A percentile compares a stretch with the other conserved stretches of the same genome.
Conservation (phyloP, 2,797 vertebrate species). For the Eutrigla gurnardus region DNA sequence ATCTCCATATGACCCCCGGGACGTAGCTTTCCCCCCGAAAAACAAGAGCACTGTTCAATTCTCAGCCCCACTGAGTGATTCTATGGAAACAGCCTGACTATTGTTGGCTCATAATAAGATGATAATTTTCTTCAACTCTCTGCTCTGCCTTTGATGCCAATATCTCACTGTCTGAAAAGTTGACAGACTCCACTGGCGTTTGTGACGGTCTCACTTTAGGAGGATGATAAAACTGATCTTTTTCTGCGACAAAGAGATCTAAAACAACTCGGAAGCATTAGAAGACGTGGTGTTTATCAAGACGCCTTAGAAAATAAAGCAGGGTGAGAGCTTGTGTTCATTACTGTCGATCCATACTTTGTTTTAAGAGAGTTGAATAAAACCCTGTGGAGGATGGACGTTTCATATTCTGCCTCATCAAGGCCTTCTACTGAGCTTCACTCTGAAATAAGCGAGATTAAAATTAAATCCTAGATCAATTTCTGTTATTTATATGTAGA, state of each 20-base stretch:
- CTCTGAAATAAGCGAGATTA: slow-evolving; percentile 79
- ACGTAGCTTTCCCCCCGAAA: slow-evolving; percentile 53
- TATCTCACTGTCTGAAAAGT: slow-evolving; percentile 56
- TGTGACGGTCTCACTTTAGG: slow-evolving; percentile 50
- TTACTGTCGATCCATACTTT: slow-evolving; percentile 50
- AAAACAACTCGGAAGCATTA: slow-evolving; percentile 32
- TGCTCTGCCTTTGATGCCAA: slow-evolving; percentile 62
- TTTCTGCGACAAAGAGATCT: slow-evolving; percentile 50
- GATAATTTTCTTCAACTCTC: slow-evolving; percentile 67
- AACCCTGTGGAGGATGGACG: slow-evolving; percentile 52
- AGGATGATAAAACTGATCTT: slow-evolving; percentile 51
- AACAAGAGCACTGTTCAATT: slow-evolving; percentile 65
- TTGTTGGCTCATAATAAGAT: slow-evolving; percentile 69
- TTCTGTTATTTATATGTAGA: slow-evolving; percentile 71
- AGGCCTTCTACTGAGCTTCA: slow-evolving; percentile 65
- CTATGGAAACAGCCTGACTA: slow-evolving; percentile 64
- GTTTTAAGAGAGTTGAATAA: slow-evolving; percentile 58
- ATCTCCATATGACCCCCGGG: slow-evolving; percentile 76
- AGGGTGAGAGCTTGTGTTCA: slow-evolving; percentile 54
- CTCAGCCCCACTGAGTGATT: slow-evolving; percentile 62
- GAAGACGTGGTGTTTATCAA: slow-evolving; percentile 17
- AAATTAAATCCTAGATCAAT: slow-evolving; percentile 82
- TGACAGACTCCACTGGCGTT: slow-evolving; percentile 31
- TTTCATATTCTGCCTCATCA: slow-evolving; percentile 66
- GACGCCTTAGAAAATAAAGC: slow-evolving; percentile 44